Base-by-base conservation (phyloP, 2,797 vertebrate genomes). In the Mormyrops attenuatus region DNA sequence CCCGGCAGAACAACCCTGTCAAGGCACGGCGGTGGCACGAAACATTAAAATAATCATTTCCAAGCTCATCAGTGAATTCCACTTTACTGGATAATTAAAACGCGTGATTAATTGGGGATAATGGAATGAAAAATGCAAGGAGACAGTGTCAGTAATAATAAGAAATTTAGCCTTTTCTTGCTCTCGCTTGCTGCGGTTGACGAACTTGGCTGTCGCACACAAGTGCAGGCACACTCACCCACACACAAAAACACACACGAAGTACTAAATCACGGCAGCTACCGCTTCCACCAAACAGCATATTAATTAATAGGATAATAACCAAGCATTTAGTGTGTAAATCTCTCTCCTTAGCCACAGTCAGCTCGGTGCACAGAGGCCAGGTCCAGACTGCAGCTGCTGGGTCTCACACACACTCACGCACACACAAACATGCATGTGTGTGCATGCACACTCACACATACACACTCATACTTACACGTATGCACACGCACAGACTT, bases 31-130 rank as follows among this genome's bases (percentile, higher is more conserved):
- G 50, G 93, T 60, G 92, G 94, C 93, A 93, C 90, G 93, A 94
- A 95, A 95, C 94, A 95, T 95, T 96, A 94, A 94, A 94, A 93
- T 94, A 94, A 93, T 95, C 26, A 93, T 96, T 96, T 95, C 93
- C 92, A 90, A 60, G 52, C 91, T 93, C 94, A 93, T 92, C 93
- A 95, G 94, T 94, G 94, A 93, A 95, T 95, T 94, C 91, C 7
- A 69, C 91, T 91, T 92, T 91, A 90, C 93, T 92, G 94, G 95
- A 94, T 94, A 93, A 96, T 96, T 95, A 96, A 94, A 95, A 94
- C 92, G 93, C 88, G 91, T 92, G 94, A 96, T 96, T 96, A 95
- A 95, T 95, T 93, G 94, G 92, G 86, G 94, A 94, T 94, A 94
- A 95, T 92, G 93, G 94, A 88, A 92, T 93, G 92, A 94, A 91